Evolutionary conservation across 2,113 vertebrate species (phyloP), one percentile per base, ranked within the genome.

Genomic region (Australoheros scitulus): DNA sequence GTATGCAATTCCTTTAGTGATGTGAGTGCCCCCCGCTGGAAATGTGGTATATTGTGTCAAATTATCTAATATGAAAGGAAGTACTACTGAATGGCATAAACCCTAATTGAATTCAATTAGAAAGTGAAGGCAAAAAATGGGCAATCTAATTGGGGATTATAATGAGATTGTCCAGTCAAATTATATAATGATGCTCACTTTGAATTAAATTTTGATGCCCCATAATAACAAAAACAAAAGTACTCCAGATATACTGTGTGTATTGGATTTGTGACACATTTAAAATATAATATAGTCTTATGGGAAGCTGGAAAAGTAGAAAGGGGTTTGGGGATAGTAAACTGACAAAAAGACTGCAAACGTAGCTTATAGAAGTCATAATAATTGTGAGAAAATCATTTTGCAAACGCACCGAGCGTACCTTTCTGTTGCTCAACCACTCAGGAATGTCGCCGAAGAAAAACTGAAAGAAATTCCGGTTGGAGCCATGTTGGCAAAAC

Each of bases 11-110:
- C 9, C 26, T 29, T 52, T 8, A 84, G 61, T 68, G 29, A 26
- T 11, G 36, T 87, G 83, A 83, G 86, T 92, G 84, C 90, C 85
- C 79, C 82, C 88, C 61, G 56, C 83, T 90, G 88, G 79, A 68
- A 22, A 32, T 13, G 41, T 55, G 41, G 68, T 81, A 74, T 41
- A 85, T 57, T 58, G 29, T 72, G 68, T 55, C 18, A 55, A 72
- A 72, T 32, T 6, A 72, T 52, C 65, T 72, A 72, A 72, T 52
- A 72, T 72, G 24, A 72, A 72, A 47, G 50, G 24, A 32, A 52
- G 61, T 65, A 20, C 14, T 64, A 36, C 89, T 87, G 32, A 78
- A 68, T 72, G 74, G 80, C 76, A 26, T 32, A 72, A n/a, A 7
- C 15, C 7, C 26, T 75, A 50, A 75, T 78, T 84, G 26, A 88